phyloP scores from a whole-genome alignment of 2,888 invertebrate species.

The Dascillus cervinus region DNA sequence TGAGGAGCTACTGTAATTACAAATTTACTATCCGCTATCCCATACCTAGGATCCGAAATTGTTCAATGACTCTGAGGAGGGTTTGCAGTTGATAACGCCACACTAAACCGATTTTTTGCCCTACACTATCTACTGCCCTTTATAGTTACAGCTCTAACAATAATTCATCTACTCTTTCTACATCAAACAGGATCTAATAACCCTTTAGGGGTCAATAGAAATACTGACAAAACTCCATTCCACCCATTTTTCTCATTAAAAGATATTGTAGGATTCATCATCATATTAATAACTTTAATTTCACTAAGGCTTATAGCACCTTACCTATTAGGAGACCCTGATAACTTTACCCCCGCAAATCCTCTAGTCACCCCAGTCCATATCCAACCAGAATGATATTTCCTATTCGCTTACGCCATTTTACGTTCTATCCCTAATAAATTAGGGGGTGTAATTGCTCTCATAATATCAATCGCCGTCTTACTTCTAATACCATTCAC shows the following conservation, averaged over 20 bases:
- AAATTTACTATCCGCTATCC: constrained; percentile 63
- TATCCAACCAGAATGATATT: constrained; percentile 81
- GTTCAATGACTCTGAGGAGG: constrained; percentile 71
- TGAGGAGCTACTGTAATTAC: constrained; percentile 75
- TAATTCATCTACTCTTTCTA: constrained; percentile 58
- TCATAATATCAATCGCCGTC: constrained; percentile 60
- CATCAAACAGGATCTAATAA: constrained; percentile 64
- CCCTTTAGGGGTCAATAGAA: constrained; percentile 56
- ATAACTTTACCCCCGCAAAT: constrained; percentile 67
- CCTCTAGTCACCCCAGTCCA: constrained; percentile 61
- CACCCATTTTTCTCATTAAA: constrained; percentile 59
- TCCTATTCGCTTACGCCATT: constrained; percentile 75
- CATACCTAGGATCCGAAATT: constrained; percentile 55
- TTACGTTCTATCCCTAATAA: constrained; percentile 74
- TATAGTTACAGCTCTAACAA: constrained; percentile 52
- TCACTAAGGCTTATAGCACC: constrained; percentile 49
- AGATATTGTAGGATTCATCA: constrained; percentile 54
- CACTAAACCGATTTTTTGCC: constrained; percentile 68
- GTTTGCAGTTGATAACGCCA: constrained; percentile 65
- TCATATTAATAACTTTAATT: constrained; percentile 48
- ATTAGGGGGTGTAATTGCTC: constrained; percentile 64
- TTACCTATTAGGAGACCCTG: constrained; percentile 58
- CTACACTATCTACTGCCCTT: constrained; percentile 69
- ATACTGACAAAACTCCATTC: constrained; percentile 61
- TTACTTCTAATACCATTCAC: constrained; percentile 54